Base-by-base conservation (phyloP, 1,140 invertebrate genomes). In the Dendroctonus valens region DNA sequence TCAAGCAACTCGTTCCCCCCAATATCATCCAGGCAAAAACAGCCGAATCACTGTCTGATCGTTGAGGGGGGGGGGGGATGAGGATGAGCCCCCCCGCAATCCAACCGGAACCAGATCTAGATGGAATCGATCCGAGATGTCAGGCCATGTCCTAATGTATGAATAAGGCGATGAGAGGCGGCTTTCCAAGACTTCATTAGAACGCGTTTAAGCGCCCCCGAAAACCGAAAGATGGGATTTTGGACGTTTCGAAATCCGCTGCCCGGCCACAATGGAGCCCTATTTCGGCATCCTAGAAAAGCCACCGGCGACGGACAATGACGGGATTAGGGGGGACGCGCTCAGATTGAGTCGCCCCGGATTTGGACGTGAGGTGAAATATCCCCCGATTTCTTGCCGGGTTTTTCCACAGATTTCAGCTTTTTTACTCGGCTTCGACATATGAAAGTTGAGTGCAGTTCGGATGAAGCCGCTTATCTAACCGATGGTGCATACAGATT, bases 141-240 rank as follows among this genome's bases (percentile, higher is more conserved):
- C 39, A 26, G 26, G 37, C 11, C 40, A 57, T 14, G n/a, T 57
- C 37, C 6, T 41, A 41, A 57, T 57, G 11, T 40, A 42, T 37
- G 53, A 41, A 41, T 57, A 57, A 57, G 15, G 42, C 11, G 38
- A 57, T 57, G 42, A 57, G 54, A 57, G 42, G 37, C 41, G 54
- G 40, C 39, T 59, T 49, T 48, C 44, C 8, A 37, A 38, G 58
- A 69, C 66, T 70, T 72, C 69, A 72, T 72, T 72, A 68, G 67
- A 67, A 65, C 65, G 64, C 53, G 69, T 71, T 71, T 71, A 71
- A 73, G 65, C 62, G 59, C 49, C 53, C 59, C 71, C 26, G 26
- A 26, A 26, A 74, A 74, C 72, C 71, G 73, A 71, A 70, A 72
- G 68, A 72, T 71, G 68, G 69, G 69, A 72, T 74, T 26, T 26